phyloP scores from a whole-genome alignment of 1,140 invertebrate species.

The Orius insidiosus region DNA sequence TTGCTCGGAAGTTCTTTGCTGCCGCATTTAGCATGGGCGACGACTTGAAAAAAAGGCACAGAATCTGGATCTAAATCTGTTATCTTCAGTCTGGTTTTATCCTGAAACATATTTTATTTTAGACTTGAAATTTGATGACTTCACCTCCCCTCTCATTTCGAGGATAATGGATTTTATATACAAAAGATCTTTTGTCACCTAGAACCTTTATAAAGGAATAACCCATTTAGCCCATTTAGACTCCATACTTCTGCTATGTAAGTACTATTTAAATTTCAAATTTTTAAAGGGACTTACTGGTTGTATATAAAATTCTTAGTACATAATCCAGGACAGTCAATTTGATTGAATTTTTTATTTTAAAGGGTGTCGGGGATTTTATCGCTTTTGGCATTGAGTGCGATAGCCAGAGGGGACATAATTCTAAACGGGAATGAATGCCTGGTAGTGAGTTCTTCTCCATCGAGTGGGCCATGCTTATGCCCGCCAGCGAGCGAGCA shows the following conservation, averaged over 20 bases:
- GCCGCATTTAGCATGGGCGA: background rate
- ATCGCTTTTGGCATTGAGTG: background rate
- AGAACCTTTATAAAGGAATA: background rate
- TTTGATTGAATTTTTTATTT: background rate
- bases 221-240: background rate
- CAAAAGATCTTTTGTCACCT: background rate
- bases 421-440: background rate
- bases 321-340: background rate
- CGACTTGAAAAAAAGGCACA: conserved; percentile 1
- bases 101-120: background rate
- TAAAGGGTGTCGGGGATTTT: background rate
- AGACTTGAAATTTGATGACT: background rate
- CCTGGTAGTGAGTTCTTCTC: background rate
- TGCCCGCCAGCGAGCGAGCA: background rate
- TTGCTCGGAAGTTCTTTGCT: background rate
- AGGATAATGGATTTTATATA: background rate
- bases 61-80: background rate
- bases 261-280: background rate
- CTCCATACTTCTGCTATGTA: background rate
- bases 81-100: conserved; percentile 4
- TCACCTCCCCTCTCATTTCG: background rate
- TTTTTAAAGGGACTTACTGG: background rate
- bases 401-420: background rate
- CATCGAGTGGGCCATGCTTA: background rate
- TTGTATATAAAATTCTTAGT: background rate